These are phyloP conservation scores for Cryptoprocta ferox DNA, from an alignment of 2,797 vertebrate genomes.

Conservation along the genomic window DNA sequence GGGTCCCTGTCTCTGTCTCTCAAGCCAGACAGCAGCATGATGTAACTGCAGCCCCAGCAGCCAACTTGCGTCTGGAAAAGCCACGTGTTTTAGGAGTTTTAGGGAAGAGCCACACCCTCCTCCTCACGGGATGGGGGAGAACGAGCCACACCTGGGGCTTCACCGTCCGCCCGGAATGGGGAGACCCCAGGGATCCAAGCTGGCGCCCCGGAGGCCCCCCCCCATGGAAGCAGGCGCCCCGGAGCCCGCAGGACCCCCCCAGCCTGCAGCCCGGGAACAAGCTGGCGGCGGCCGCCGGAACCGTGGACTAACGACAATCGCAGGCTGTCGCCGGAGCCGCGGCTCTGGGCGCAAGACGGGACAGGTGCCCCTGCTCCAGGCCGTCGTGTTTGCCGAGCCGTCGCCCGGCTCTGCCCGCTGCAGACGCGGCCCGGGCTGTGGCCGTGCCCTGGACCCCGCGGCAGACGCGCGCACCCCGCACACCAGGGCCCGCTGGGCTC, in stretches of 20 bases:
- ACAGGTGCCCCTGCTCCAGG: not conserved
- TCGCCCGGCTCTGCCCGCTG: not conserved
- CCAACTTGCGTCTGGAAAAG: not conserved
- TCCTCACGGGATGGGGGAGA: not conserved
- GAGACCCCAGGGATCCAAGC: conserved; percentile 51
- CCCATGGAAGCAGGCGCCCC: conserved; percentile 52
- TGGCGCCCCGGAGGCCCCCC: not conserved
- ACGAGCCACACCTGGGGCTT: conserved; percentile 5
- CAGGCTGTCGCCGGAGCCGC: not conserved
- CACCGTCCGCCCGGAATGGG: not conserved
- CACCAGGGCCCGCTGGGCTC: accelerated
- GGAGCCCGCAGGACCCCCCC: not conserved
- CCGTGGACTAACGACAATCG: not conserved
- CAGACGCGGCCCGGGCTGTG: accelerated
- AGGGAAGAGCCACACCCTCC: not conserved
- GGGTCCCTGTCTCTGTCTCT: not conserved
- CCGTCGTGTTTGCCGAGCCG: not conserved
- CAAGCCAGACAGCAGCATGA: not conserved
- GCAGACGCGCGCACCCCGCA: accelerated
- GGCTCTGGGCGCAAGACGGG: not conserved
- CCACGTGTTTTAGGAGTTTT: not conserved
- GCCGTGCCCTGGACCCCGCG: accelerated
- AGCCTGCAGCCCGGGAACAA: not conserved
- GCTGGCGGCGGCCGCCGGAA: not conserved
- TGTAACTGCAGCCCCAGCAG: not conserved